These are phyloP conservation scores for Valencia hispanica DNA, from an alignment of 2,797 vertebrate genomes.

Conservation along the genomic window DNA sequence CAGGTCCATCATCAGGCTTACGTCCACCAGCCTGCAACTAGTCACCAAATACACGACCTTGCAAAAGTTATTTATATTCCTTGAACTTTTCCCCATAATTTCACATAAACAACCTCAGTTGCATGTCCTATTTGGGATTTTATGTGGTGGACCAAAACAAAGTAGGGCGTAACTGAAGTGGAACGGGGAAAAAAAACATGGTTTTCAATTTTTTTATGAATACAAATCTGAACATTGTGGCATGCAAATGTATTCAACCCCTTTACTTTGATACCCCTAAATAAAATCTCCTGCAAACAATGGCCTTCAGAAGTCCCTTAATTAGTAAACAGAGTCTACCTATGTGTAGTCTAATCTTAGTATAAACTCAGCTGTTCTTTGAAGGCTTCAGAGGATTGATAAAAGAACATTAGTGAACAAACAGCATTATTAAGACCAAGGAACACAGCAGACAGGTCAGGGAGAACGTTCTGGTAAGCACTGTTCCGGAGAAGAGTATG, in stretches of 20 bases:
- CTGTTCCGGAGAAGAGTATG: neutral
- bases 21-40: neutral
- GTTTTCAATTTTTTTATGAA: neutral
- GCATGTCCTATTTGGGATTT: neutral
- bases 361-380: neutral
- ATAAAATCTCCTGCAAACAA: neutral
- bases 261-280: neutral
- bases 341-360: neutral
- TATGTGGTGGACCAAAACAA: neutral
- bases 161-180: neutral
- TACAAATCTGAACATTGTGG: neutral
- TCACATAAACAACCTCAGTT: neutral
- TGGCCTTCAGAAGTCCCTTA: neutral
- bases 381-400: neutral
- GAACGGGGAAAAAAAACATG: neutral
- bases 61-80: neutral
- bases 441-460: neutral
- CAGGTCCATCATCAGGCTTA: neutral
- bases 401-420: neutral
- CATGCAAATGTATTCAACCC: neutral
- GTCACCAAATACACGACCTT: neutral
- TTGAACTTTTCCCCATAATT: neutral
- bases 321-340: neutral
- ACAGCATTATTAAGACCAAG: neutral
- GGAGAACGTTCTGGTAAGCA: neutral